A percentile compares a stretch with the other conserved stretches of the same genome.
Conservation (phyloP, 2,113 vertebrate species). For the Cranoglanis bouderius region DNA sequence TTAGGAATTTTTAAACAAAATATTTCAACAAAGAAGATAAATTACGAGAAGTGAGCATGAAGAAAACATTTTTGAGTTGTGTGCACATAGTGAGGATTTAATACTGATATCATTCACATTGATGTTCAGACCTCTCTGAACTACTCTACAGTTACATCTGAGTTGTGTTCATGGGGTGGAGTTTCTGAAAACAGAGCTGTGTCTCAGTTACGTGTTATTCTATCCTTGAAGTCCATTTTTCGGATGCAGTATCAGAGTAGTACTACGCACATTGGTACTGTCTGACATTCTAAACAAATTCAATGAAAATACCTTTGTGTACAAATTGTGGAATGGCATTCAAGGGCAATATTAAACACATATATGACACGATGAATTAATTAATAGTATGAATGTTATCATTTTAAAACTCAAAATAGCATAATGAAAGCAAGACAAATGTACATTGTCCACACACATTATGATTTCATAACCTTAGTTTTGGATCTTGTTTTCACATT, state of each 20-base stretch:
- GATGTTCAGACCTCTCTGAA: too few species aligned
- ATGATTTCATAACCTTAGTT: background rate
- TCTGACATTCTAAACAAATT: background rate
- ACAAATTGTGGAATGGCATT: background rate
- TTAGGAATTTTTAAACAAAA: background rate
- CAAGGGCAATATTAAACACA: background rate
- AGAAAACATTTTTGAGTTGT: background rate
- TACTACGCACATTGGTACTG: background rate
- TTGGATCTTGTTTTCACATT: background rate
- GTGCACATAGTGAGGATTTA: background rate
- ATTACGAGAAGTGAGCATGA: background rate
- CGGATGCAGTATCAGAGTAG: background rate
- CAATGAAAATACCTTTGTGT: background rate
- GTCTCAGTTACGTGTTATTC: background rate
- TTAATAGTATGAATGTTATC: background rate
- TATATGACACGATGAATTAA: background rate
- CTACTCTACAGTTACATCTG: background rate
- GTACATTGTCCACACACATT: constrained; percentile 3
- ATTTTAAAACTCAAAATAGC: background rate
- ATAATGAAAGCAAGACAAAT: background rate
- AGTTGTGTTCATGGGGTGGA: background rate
- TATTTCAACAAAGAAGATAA: background rate
- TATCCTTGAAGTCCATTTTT: background rate
- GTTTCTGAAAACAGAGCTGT: background rate
- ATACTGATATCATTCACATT: background rate